A percentile compares a stretch with the other conserved stretches of the same genome.
Conservation (phyloP, 2,113 vertebrate species). For the Tragelaphus buxtoni region DNA sequence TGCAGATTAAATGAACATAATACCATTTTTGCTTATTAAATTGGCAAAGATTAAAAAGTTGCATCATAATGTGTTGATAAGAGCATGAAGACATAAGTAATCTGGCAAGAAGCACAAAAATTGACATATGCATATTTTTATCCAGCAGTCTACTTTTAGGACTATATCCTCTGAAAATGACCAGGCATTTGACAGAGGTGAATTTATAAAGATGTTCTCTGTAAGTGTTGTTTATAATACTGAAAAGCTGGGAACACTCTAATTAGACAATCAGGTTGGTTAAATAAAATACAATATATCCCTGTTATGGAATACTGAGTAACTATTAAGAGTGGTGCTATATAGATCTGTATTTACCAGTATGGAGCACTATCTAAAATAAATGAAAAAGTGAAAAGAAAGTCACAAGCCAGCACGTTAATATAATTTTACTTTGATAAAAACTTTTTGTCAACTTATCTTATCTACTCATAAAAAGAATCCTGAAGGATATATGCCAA, state of each 20-base stretch:
- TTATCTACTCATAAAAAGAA: not conserved
- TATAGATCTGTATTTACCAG: not conserved
- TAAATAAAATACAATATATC: constrained; percentile 11
- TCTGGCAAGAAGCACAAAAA: not conserved
- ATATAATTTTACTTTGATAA: not conserved
- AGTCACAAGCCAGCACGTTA: not conserved
- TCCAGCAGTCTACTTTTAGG: constrained; percentile 11
- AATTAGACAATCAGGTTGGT: not conserved
- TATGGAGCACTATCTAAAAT: not conserved
- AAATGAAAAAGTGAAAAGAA: constrained; percentile 33
- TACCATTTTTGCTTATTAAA: constrained; percentile 15
- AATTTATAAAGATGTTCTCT: constrained; percentile 44
- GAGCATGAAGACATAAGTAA: constrained; percentile 6
- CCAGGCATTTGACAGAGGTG: not conserved
- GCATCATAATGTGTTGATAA: not conserved
- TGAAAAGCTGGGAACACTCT: not conserved
- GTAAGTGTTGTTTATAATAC: constrained; percentile 29
- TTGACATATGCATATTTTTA: constrained; percentile 17
- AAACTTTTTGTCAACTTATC: not conserved
- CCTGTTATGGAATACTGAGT: constrained; percentile 1
- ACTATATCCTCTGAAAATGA: constrained; percentile 16
- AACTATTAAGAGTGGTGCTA: not conserved
- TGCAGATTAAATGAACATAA: constrained; percentile 27
- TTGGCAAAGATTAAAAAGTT: not conserved
- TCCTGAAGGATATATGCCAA: constrained; percentile 6